phyloP scores from a whole-genome alignment of 1,140 invertebrate genomes.

The Zaprionus africanus region DNA sequence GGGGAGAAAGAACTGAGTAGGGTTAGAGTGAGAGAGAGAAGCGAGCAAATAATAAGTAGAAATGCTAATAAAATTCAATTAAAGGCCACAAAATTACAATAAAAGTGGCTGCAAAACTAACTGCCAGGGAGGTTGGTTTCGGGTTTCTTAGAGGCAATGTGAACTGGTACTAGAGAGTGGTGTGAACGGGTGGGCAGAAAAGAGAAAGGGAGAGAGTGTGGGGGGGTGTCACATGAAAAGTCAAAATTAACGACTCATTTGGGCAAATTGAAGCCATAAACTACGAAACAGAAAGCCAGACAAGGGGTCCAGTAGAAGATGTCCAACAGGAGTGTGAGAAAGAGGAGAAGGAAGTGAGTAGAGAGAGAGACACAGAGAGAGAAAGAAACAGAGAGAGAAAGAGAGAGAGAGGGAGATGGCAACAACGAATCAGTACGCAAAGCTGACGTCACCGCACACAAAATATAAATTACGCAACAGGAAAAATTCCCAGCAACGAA shows the following conservation, averaged over 20 bases:
- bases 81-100: slow-evolving; percentile 82
- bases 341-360: neutral
- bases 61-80: slow-evolving; percentile 84
- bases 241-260: slow-evolving; percentile 83
- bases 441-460: slow-evolving; percentile 42
- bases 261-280: slow-evolving; percentile 81
- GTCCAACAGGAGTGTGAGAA: neutral
- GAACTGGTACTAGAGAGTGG: neutral
- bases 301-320: neutral
- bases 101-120: slow-evolving; percentile 73
- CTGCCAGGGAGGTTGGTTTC: slow-evolving; percentile 17
- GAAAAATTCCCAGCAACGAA: slow-evolving; percentile 47
- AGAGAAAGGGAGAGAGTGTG: neutral
- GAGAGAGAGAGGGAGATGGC: neutral
- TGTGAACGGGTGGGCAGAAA: neutral
- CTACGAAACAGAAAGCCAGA: slow-evolving; percentile 53
- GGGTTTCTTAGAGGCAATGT: neutral
- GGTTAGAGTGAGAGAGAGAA: neutral
- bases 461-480: slow-evolving; percentile 61
- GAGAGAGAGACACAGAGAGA: neutral
- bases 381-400: neutral
- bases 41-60: slow-evolving; percentile 75
- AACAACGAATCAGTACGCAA: slow-evolving; percentile 2
- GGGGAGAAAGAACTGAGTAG: neutral
- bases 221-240: slow-evolving; percentile 68